Base-by-base conservation (phyloP, 2,113 vertebrate genomes). In the Archilochus colubris region DNA sequence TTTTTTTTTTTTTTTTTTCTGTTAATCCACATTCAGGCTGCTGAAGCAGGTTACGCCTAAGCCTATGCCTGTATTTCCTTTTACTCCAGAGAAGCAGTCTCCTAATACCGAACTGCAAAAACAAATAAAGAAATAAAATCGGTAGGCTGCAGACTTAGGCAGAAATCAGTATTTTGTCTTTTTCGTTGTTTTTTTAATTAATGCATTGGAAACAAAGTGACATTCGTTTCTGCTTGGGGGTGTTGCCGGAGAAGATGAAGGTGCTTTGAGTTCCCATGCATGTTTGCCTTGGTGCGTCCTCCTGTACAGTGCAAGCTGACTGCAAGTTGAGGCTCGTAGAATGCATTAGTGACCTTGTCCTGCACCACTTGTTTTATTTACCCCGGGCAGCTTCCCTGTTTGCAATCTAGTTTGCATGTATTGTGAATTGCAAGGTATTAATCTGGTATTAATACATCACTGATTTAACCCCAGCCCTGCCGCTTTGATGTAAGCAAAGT, bases 51-150 rank as follows among this genome's bases (percentile, higher is more conserved):
- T 82, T 51, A 3, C 38, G 27, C 30, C 70, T 38, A 23, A 75
- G 4, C 33, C 58, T 14, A 0, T 24, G 27, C 5, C 3, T 36
- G 12, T 0, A 0, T 66, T 73, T 83, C 40, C 61, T 77, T 58
- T 69, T 48, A 28, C 31, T 69, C 40, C 15, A 30, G 24, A 33
- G 33, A 40, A 74, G 36, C 38, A 31, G 10, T 6, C 4, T 74
- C 78, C 69, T 54, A 31, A 53, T 10, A 12, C 12, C 22, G 18
- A 3, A 43, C 85, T n/a, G 40, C 24, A n/a, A 54, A 62, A 48
- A 50, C 23, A 27, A 4, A 51, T 27, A 28, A 40, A 62, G 9
- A 16, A 36, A 40, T 40, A 30, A 30, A 36, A 27, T 3, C 5
- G 0, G 22, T 3, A 25, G 17, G 36, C 73, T n/a, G 6, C 36